Evolutionary conservation across 2,113 vertebrate species (phyloP), one percentile per base, ranked within the genome.

Genomic region (Melanerpes aurifrons): DNA sequence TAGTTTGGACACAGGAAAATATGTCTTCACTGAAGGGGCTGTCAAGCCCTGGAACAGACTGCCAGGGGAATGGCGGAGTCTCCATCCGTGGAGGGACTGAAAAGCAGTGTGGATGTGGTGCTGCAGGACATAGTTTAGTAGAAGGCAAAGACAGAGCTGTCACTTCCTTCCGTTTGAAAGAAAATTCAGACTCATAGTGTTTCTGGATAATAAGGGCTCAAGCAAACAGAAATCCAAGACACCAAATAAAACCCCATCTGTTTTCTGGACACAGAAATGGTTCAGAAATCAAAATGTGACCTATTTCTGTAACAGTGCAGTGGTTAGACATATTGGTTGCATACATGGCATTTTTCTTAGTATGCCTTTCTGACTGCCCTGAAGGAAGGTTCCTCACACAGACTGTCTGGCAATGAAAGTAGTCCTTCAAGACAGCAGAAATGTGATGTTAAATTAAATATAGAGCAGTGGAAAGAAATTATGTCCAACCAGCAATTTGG

Each of bases 401-500:
- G 32, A 50, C 28, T 62, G 12, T 17, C 35, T 58, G 45, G 62
- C 50, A 69, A 6, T n/a, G 13, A 64, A 74, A 71, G 68, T 3
- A 57, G 72, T n/a, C 48, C 66, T 83, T 43, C 50, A 74, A 73
- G 61, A 31, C 7, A 61, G 21, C 6, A 25, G 22, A 47, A 82
- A 64, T 40, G 8, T 29, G 19, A 68, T 9, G 24, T 9, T 43
- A 68, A 78, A 86, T 32, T 35, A 50, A 68, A 57, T 29, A 19
- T 0, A 67, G 13, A 82, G n/a, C 58, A 88, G 54, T 12, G 10
- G 47, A 86, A 78, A 81, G 70, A 67, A 73, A 72, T 0, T 0
- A 15, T 43, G 31, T 15, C 67, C 50, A 72, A 3, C 12, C 1
- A 4, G 3, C 53, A 68, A 3, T 0, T 1, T 35, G 14, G 50